phyloP scores from a whole-genome alignment of 2,888 invertebrate species.

The Laothoe populi region DNA sequence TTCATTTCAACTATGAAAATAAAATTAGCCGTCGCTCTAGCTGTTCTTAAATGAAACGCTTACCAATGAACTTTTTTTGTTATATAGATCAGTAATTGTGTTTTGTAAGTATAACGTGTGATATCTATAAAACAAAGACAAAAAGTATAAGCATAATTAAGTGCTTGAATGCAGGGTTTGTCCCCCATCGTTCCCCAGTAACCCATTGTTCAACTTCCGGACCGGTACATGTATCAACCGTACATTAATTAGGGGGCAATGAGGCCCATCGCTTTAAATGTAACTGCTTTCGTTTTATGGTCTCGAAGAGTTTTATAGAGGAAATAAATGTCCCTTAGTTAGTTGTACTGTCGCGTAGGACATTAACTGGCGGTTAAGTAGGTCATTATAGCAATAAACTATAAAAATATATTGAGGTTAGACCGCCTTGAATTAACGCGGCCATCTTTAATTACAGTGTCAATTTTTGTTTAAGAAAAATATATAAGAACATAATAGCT shows the following conservation, averaged over 20 bases:
- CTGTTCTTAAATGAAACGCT: too few relatives aligned
- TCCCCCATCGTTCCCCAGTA: constrained; percentile 48
- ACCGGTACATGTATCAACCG: constrained; percentile 35
- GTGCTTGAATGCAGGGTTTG: constrained; percentile 42
- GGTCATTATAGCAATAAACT: neutral
- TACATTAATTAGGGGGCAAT: constrained; percentile 48
- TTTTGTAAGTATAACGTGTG: too few relatives aligned
- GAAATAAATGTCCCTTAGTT: constrained; percentile 22
- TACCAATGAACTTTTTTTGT: too few relatives aligned
- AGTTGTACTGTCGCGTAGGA: constrained; percentile 5
- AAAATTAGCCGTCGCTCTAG: too few relatives aligned
- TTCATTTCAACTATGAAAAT: too few relatives aligned
- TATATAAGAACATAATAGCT: too few relatives aligned
- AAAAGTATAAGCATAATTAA: constrained; percentile 45
- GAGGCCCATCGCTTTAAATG: constrained; percentile 36
- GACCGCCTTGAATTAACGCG: neutral
- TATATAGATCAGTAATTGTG: too few relatives aligned
- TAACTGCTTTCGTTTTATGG: constrained; percentile 29
- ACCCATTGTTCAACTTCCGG: constrained; percentile 55
- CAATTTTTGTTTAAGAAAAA: too few relatives aligned
- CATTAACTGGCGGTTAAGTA: neutral
- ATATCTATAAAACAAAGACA: constrained; percentile 7
- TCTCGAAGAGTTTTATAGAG: constrained; percentile 24
- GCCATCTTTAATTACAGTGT: too few relatives aligned
- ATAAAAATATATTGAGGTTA: neutral